Evolutionary conservation across 1,140 invertebrate genomes (phyloP), one percentile per base, ranked within the genome.

Genomic region (Medauroidea extradentata): DNA sequence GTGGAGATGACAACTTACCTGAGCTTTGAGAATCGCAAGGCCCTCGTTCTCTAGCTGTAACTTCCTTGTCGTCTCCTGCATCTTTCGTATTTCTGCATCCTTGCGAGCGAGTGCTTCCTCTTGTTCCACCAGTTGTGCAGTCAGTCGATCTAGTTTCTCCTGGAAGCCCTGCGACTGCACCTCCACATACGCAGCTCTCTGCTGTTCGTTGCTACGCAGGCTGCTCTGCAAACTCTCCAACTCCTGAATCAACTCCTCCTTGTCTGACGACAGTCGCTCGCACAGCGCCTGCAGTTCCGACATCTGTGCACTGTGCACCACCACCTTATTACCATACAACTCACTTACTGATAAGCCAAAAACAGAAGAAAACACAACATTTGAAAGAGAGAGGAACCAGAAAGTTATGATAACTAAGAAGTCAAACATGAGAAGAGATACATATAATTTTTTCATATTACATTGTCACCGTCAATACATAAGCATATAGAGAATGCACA

Each of bases 1-100:
- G n/a, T n/a, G n/a, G n/a, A n/a, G n/a, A n/a, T n/a, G n/a, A n/a
- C n/a, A n/a, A 39, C 53, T 29, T 19, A 57, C 56, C 56, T 57
- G 56, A 23, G 48, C 48, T 50, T 57, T 49, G n/a, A 57, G 42
- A 21, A 57, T 51, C 7, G 44, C 16, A 19, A 57, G 14, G 13
- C 44, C 44, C 29, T 57, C 56, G n/a, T 57, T 57, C 25, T 57
- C 56, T 16, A 57, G 14, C 25, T 56, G 41, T 4, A 46, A 16
- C 19, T 56, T 34, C 44, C 39, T 48, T 14, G 48, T 14, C 1
- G n/a, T 56, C 13, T 56, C 44, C 29, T 24, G 24, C n/a, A 57
- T 8, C 42, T 57, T 19, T n/a, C 16, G 2, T 3, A 39, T 2
- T 25, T 57, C 48, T 24, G 48, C 21, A 5, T 50, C 25, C 19